These are phyloP conservation scores for Microplitis manilae DNA, from an alignment of 2,888 invertebrate genomes.

Conservation along the genomic window DNA sequence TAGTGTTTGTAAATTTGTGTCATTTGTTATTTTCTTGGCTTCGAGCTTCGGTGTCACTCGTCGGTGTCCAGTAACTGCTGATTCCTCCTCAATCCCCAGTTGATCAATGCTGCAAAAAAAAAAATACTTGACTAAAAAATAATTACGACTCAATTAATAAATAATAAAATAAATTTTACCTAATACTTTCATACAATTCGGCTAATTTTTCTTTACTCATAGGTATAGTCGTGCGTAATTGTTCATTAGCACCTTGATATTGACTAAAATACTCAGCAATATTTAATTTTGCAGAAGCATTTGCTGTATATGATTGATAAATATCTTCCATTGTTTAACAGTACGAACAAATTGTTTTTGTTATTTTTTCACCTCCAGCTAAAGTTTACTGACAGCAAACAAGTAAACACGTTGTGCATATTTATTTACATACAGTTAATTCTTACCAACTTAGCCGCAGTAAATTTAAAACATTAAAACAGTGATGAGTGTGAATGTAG, in stretches of 20 bases:
- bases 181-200: slow-evolving; percentile 72
- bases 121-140: neutral
- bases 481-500: too few species aligned
- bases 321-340: slow-evolving; percentile 55
- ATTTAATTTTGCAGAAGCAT: slow-evolving; percentile 52
- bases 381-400: too few species aligned
- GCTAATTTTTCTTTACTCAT: slow-evolving; percentile 70
- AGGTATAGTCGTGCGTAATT: neutral
- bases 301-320: slow-evolving; percentile 54
- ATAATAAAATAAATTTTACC: slow-evolving; percentile 62
- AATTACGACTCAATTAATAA: neutral
- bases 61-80: slow-evolving; percentile 51
- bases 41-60: slow-evolving; percentile 37
- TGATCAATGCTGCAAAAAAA: slow-evolving; percentile 57
- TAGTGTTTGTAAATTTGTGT: slow-evolving; percentile 58
- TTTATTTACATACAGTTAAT: too few species aligned
- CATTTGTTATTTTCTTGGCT: slow-evolving; percentile 51
- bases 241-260: slow-evolving; percentile 43
- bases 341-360: too few species aligned
- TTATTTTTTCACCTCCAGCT: too few species aligned
- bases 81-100: slow-evolving; percentile 56
- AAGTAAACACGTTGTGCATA: too few species aligned
- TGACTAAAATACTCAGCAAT: slow-evolving; percentile 57
- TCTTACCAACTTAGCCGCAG: too few species aligned
- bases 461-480: too few species aligned